Evolutionary conservation across 1,140 invertebrate genomes (phyloP).

Genomic region (Drosophila bocqueti): DNA sequence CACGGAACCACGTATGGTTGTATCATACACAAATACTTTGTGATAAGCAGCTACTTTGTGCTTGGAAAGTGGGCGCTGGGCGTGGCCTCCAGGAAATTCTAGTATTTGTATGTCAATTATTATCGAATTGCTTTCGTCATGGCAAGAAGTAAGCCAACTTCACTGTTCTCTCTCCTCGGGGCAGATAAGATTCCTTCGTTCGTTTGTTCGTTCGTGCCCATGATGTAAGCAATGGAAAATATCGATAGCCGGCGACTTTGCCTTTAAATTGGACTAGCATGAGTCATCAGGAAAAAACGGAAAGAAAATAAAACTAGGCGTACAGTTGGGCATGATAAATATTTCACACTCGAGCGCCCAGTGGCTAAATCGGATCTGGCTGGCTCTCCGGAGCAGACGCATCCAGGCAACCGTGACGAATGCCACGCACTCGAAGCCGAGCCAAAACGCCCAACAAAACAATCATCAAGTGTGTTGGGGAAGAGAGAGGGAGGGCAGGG

Average conservation of each 20-base stretch:
- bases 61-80: constrained; percentile 37
- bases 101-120: constrained; percentile 28
- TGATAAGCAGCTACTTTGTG: constrained; percentile 53
- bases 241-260: constrained; percentile 41
- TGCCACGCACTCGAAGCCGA: constrained; percentile 46
- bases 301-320: constrained; percentile 22
- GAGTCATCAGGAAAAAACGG: constrained; percentile 6
- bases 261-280: constrained; percentile 21
- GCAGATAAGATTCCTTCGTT: constrained; percentile 36
- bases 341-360: constrained; percentile 59
- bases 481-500: background rate
- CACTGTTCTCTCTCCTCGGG: constrained; percentile 23
- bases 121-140: constrained; percentile 67
- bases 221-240: constrained; percentile 69
- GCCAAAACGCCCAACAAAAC: constrained; percentile 42
- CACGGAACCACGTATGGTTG: constrained; percentile 14
- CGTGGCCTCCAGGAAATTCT: constrained; percentile 15
- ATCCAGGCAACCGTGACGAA: constrained; percentile 70
- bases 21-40: constrained; percentile 49
- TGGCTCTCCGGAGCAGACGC: constrained; percentile 58
- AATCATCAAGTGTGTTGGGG: constrained; percentile 2
- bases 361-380: constrained; percentile 50
- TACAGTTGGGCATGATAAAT: constrained; percentile 63
- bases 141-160: constrained; percentile 38
- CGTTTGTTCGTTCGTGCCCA: constrained; percentile 1